Conservation (phyloP, 2,888 invertebrate species). For the Torymus texanus region DNA sequence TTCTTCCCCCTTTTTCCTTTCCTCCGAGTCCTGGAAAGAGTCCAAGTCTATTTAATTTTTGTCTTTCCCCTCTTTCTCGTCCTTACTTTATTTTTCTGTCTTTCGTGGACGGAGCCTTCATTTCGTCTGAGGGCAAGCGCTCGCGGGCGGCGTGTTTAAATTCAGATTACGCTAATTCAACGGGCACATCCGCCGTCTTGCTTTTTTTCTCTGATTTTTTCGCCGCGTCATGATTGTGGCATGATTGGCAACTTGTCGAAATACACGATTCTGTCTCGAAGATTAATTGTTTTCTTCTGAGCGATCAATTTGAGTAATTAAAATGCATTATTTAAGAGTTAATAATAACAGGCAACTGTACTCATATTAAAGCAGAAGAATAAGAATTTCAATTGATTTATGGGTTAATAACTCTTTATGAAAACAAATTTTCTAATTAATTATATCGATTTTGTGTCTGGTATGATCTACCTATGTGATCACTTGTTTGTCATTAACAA, state of each 20-base stretch:
- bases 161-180: slow-evolving; percentile 61
- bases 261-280: background rate
- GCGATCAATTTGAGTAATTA: too few relatives aligned
- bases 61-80: slow-evolving; percentile 41
- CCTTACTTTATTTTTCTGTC: slow-evolving; percentile 35
- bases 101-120: slow-evolving; percentile 45
- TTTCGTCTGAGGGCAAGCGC: slow-evolving; percentile 25
- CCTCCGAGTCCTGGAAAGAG: slow-evolving; percentile 57
- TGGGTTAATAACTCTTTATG: too few relatives aligned
- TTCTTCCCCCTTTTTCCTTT: slow-evolving; percentile 8
- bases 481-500: too few relatives aligned
- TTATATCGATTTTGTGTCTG: too few relatives aligned
- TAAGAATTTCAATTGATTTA: too few relatives aligned
- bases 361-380: too few relatives aligned
- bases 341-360: too few relatives aligned
- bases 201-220: slow-evolving; percentile 26
- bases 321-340: too few relatives aligned
- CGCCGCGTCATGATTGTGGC: slow-evolving; percentile 18
- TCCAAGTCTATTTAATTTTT: slow-evolving; percentile 66
- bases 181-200: slow-evolving; percentile 13
- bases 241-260: background rate
- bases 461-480: too few relatives aligned
- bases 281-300: too few relatives aligned
- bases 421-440: too few relatives aligned
- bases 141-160: slow-evolving; percentile 56